Percentiles rank a stretch among this genome's conserved stretches.
phyloP scores from a whole-genome alignment of 2,113 vertebrate genomes.

The Oenanthe melanoleuca region DNA sequence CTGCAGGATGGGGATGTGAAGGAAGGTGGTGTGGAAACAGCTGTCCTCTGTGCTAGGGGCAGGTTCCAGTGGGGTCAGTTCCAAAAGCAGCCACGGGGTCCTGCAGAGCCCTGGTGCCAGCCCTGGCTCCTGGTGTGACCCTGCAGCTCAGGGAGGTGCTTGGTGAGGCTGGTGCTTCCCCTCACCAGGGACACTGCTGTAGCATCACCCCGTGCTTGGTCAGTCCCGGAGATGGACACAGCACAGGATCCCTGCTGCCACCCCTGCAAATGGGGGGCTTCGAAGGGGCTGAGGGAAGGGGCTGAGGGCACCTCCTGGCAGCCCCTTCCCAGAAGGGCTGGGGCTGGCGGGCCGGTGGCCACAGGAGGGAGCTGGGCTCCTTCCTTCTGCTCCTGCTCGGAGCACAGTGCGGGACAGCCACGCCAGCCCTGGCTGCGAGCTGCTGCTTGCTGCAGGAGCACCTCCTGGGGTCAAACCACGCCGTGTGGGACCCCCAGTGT shows the following conservation, averaged over 20 bases:
- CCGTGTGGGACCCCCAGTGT: not conserved
- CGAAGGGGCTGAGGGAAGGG: accelerated
- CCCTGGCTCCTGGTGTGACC: not conserved
- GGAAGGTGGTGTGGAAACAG: not conserved
- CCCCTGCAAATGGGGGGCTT: not conserved
- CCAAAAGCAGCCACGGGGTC: not conserved
- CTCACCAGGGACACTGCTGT: accelerated
- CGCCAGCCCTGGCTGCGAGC: accelerated
- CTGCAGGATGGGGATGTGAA: accelerated
- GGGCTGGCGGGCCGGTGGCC: not conserved
- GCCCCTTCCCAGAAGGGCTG: not conserved
- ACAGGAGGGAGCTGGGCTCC: conserved; percentile 67
- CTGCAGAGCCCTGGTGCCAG: not conserved
- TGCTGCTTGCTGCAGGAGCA: not conserved
- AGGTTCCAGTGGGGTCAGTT: not conserved
- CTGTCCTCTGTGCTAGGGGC: not conserved
- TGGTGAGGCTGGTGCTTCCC: not conserved
- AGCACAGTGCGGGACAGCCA: not conserved
- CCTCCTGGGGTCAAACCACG: accelerated
- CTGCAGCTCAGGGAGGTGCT: not conserved
- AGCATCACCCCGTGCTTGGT: accelerated
- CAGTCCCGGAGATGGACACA: accelerated
- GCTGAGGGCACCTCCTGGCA: accelerated
- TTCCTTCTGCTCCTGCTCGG: not conserved
- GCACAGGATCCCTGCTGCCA: not conserved